Percentiles rank a stretch among this genome's conserved stretches.
phyloP scores from a whole-genome alignment of 2,797 vertebrate species.

The Anas capensis region DNA sequence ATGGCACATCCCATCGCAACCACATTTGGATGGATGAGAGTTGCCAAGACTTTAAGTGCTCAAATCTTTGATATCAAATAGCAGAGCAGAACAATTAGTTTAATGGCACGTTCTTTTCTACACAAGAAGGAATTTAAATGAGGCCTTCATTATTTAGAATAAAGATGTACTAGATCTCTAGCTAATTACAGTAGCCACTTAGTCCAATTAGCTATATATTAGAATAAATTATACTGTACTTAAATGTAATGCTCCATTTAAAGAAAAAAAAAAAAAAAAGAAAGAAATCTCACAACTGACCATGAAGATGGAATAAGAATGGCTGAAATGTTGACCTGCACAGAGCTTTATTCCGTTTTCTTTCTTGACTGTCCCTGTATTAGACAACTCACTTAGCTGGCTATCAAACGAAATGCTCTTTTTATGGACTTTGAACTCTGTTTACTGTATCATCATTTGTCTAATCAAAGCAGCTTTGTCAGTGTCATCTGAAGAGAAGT shows the following conservation, averaged over 20 bases:
- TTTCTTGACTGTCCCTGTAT: background rate
- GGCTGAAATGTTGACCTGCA: background rate
- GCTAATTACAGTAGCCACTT: constrained; percentile 27
- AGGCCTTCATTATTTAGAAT: background rate
- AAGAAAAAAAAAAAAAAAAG: background rate
- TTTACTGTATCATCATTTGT: background rate
- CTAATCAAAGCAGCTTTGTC: background rate
- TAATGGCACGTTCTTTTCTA: background rate
- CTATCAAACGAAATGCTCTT: background rate
- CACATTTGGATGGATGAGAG: background rate
- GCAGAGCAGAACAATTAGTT: background rate
- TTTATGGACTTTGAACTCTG: background rate
- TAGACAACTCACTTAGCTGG: background rate
- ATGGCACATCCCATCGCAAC: background rate
- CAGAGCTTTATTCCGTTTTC: background rate
- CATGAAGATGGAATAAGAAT: background rate
- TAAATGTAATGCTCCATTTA: background rate
- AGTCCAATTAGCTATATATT: background rate
- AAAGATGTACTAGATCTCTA: background rate
- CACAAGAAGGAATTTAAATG: constrained; percentile 21
- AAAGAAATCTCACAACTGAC: background rate
- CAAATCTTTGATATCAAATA: background rate
- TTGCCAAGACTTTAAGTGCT: background rate
- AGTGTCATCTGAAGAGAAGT: background rate
- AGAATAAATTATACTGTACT: background rate